Conservation (phyloP, 2,113 vertebrate genomes). For the Gila orcuttii region DNA sequence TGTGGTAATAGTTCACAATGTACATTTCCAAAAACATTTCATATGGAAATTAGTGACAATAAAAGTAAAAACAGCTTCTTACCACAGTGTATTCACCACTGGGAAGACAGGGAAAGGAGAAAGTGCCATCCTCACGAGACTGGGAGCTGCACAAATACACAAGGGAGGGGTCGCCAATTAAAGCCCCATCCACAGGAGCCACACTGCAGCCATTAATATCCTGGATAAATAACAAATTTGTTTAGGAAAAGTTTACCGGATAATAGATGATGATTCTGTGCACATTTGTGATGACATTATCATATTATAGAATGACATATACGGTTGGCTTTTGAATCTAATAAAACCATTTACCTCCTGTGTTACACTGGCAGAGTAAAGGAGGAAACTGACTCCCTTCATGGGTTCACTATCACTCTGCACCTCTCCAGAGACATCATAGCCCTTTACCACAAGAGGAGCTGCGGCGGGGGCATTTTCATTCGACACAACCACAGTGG, state of each 20-base stretch:
- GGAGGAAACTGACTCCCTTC: slow-evolving; percentile 96
- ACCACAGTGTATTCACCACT: slow-evolving; percentile 94
- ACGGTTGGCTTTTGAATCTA: not conserved
- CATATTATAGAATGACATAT: not conserved
- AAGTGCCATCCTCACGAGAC: slow-evolving; percentile 90
- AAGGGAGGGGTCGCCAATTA: slow-evolving; percentile 78
- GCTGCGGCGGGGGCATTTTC: slow-evolving; percentile 84
- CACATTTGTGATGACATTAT: not conserved
- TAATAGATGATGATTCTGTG: not conserved
- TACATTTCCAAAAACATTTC: too few species aligned
- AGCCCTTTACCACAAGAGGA: slow-evolving; percentile 89
- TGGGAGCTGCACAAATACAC: slow-evolving; percentile 86
- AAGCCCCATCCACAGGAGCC: slow-evolving; percentile 85
- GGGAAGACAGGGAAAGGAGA: slow-evolving; percentile 88
- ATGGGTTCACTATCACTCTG: slow-evolving; percentile 96
- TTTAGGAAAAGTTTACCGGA: not conserved
- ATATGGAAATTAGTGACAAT: not conserved
- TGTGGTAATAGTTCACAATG: not conserved
- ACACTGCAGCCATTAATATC: slow-evolving; percentile 86
- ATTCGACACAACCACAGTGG: slow-evolving; percentile 85
- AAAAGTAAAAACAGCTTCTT: slow-evolving; percentile 49
- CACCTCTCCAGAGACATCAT: slow-evolving; percentile 92
- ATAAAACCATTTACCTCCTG: slow-evolving; percentile 80
- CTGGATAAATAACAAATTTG: slow-evolving; percentile 64
- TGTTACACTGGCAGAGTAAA: slow-evolving; percentile 85